These are phyloP conservation scores for Caranx ignobilis DNA, from an alignment of 2,113 vertebrate species.

Conservation along the genomic window DNA sequence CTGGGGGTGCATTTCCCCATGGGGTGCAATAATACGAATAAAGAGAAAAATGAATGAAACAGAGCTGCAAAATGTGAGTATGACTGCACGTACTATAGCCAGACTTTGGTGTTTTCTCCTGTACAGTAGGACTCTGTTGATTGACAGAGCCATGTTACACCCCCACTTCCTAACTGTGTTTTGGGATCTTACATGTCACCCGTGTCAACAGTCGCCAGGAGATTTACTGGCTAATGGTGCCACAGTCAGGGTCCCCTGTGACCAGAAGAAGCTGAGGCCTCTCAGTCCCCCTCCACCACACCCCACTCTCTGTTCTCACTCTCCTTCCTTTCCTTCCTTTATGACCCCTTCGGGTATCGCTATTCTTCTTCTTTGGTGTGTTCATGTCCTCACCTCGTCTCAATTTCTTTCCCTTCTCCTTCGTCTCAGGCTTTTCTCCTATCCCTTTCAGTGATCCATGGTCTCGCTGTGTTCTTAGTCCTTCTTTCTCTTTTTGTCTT, in stretches of 20 bases:
- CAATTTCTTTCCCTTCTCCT: conserved; percentile 14
- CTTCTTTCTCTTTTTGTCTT: conserved; percentile 42
- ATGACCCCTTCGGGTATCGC: conserved; percentile 15
- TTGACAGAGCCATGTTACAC: conserved; percentile 42
- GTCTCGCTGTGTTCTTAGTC: conserved; percentile 1
- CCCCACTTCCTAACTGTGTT: conserved; percentile 72
- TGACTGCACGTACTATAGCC: not conserved
- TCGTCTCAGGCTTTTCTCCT: not conserved
- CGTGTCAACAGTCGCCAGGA: conserved; percentile 76
- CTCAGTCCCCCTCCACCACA: conserved; percentile 42
- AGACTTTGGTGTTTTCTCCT: not conserved
- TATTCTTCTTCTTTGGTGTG: conserved; percentile 24
- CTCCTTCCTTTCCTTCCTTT: conserved; percentile 13
- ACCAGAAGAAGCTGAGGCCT: conserved; percentile 45
- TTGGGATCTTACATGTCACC: conserved; percentile 73
- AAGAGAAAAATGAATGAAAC: not conserved
- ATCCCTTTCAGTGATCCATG: not conserved
- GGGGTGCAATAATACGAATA: conserved; percentile 18
- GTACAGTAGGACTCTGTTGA: conserved; percentile 5
- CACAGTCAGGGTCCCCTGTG: conserved; percentile 51
- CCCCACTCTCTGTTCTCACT: conserved; percentile 39
- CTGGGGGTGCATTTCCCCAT: conserved; percentile 12
- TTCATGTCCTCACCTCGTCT: conserved; percentile 35
- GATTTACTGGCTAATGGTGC: conserved; percentile 79
- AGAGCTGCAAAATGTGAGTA: not conserved